A percentile compares a stretch with the other conserved stretches of the same genome.
Conservation (phyloP, 2,888 invertebrate genomes). For the Neoitamus cyanurus region DNA sequence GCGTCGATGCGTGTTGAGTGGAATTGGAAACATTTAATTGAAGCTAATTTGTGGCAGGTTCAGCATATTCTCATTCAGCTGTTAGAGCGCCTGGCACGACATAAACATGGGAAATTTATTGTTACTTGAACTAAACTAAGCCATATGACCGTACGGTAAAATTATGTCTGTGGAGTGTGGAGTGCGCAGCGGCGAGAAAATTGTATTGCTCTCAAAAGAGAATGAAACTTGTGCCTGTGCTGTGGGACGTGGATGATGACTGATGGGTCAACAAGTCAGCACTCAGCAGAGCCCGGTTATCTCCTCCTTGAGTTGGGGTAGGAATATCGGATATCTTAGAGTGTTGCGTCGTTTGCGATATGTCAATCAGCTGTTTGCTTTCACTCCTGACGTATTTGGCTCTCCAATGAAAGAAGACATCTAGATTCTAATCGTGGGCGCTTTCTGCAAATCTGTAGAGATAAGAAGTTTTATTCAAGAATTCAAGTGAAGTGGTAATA, state of each 20-base stretch:
- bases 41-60: background rate
- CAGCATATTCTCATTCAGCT: background rate
- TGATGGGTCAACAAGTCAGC: background rate
- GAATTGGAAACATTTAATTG: background rate
- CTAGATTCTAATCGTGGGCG: background rate
- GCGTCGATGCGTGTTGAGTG: background rate
- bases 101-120: background rate
- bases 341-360: background rate
- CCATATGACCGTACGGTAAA: too few relatives aligned
- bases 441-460: background rate
- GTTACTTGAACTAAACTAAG: too few relatives aligned
- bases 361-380: conserved; percentile 9
- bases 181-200: background rate
- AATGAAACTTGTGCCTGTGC: background rate
- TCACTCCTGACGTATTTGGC: conserved; percentile 1
- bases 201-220: background rate
- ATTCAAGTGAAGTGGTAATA: background rate
- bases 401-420: background rate
- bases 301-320: too few relatives aligned
- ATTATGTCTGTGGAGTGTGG: background rate
- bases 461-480: background rate
- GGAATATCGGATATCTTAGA: background rate
- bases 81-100: background rate
- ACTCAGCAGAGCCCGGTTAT: background rate
- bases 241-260: too few relatives aligned